These are phyloP conservation scores for Drosophila lutescens DNA, from an alignment of 2,888 invertebrate species.

Conservation along the genomic window DNA sequence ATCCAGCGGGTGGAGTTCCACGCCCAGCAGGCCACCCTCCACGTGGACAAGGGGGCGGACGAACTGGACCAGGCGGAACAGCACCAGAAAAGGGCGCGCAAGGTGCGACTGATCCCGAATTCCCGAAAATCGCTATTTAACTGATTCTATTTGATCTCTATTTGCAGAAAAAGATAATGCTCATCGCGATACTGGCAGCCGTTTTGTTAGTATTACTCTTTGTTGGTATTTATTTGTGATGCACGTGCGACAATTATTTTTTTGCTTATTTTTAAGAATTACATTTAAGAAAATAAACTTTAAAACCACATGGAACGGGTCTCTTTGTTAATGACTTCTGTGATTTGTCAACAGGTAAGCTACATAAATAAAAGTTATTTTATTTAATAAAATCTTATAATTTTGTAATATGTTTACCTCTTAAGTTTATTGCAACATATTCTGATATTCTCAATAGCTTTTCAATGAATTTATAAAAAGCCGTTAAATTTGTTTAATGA, in stretches of 20 bases:
- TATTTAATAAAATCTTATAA: too few species aligned
- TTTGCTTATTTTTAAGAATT: constrained; percentile 47
- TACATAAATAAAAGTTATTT: neutral
- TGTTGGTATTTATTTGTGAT: constrained; percentile 80
- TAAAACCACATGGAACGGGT: neutral
- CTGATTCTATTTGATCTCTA: neutral
- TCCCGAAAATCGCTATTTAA: too few species aligned
- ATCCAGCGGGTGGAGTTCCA: constrained; percentile 84
- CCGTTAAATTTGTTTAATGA: too few species aligned
- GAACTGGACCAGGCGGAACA: constrained; percentile 77
- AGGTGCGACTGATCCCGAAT: constrained; percentile 54
- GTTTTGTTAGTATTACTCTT: constrained; percentile 76
- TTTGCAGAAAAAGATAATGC: constrained; percentile 82
- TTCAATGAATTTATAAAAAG: too few species aligned
- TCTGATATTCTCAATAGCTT: too few species aligned
- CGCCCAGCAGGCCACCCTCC: constrained; percentile 82
- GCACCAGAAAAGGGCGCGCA: constrained; percentile 73
- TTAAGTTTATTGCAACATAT: too few species aligned
- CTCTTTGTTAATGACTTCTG: neutral
- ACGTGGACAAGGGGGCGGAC: constrained; percentile 82
- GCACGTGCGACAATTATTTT: constrained; percentile 31
- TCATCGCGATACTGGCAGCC: constrained; percentile 73
- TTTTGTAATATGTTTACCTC: too few species aligned
- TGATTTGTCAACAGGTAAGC: neutral
- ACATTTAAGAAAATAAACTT: constrained; percentile 44